Evolutionary conservation across 1,140 invertebrate species (phyloP).

Genomic region (Nasonia giraulti): DNA sequence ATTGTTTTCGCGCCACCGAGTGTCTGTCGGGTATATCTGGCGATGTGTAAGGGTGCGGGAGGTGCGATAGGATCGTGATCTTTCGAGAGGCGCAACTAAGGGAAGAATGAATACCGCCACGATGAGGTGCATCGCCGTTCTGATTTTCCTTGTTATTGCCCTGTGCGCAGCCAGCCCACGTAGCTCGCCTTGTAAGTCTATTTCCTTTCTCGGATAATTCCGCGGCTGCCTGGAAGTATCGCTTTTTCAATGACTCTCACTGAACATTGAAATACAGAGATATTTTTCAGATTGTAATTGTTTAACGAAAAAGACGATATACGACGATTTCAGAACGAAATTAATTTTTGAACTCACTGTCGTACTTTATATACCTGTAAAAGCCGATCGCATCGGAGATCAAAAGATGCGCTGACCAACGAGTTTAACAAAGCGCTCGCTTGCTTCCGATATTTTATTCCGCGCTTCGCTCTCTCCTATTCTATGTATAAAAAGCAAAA

Average conservation of each 20-base stretch:
- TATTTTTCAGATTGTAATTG: no score
- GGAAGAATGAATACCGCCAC: slow-evolving; percentile 34
- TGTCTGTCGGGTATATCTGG: not conserved
- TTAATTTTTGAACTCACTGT: no score
- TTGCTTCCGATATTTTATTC: not conserved
- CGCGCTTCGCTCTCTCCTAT: not conserved
- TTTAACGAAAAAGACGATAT: not conserved
- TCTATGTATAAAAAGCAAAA: not conserved
- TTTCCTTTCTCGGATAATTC: not conserved
- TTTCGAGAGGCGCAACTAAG: slow-evolving; percentile 10
- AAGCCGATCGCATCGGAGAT: no score
- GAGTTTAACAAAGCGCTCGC: not conserved
- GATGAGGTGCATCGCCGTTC: slow-evolving; percentile 23
- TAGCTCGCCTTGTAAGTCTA: slow-evolving; percentile 30
- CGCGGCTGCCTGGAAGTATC: no score
- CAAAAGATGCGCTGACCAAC: no score
- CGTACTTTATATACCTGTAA: no score
- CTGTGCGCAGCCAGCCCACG: slow-evolving; percentile 11
- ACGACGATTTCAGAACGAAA: no score
- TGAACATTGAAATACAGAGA: no score
- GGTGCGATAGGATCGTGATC: slow-evolving; percentile 43
- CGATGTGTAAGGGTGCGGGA: not conserved
- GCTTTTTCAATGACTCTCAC: no score
- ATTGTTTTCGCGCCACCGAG: not conserved
- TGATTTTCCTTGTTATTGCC: slow-evolving; percentile 3